Evolutionary conservation across 2,113 vertebrate species (phyloP).

Genomic region (Ramphastos sulfuratus): DNA sequence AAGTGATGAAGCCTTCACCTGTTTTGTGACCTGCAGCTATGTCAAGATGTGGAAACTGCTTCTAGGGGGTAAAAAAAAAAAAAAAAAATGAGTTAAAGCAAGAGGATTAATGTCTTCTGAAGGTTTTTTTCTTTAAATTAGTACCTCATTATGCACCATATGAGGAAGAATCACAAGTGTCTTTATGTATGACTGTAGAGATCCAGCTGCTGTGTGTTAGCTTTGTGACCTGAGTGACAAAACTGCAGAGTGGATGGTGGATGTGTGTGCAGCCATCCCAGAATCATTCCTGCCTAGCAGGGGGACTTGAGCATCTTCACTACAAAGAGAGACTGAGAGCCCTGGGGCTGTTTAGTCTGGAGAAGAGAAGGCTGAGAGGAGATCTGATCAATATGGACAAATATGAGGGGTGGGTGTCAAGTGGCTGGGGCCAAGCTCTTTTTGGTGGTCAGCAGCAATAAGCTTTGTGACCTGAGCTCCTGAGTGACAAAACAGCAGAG

Average conservation of each 20-base stretch:
- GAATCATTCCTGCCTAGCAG: background rate
- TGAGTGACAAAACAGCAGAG: background rate
- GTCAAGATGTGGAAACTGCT: background rate
- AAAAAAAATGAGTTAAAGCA: background rate
- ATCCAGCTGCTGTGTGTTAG: background rate
- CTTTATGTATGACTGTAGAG: background rate
- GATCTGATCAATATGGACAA: too few relatives aligned
- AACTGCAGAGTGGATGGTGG: background rate
- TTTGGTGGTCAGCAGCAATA: too few relatives aligned
- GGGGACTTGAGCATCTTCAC: too few relatives aligned
- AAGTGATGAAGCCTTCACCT: background rate
- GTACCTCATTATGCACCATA: background rate
- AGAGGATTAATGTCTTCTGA: background rate
- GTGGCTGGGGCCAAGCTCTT: too few relatives aligned
- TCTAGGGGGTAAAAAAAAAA: background rate
- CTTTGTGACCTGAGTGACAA: background rate
- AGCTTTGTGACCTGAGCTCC: background rate
- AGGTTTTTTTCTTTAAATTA: background rate
- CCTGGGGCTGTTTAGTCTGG: too few relatives aligned
- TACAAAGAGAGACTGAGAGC: too few relatives aligned
- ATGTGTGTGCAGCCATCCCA: rapidly evolving
- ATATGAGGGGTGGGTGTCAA: too few relatives aligned
- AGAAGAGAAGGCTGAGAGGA: too few relatives aligned
- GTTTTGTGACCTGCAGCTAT: background rate
- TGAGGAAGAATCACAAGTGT: background rate